Percentiles rank a stretch among this genome's conserved stretches.
phyloP scores from a whole-genome alignment of 2,888 invertebrate genomes.

The Stictocephala bisonia region DNA sequence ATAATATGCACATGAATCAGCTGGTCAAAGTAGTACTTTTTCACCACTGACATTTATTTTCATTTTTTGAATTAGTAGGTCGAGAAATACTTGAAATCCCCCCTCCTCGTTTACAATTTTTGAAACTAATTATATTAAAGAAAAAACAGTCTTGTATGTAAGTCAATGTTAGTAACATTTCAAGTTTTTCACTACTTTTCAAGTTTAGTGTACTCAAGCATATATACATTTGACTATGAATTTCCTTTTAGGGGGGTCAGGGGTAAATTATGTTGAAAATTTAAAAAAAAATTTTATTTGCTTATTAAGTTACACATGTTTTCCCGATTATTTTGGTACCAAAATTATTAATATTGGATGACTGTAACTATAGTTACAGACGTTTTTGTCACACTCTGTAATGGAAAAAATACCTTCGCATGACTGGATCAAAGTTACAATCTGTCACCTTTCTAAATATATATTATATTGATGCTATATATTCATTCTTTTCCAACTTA shows the following conservation, averaged over 20 bases:
- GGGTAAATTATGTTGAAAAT: conserved; percentile 14
- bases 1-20: too few relatives aligned
- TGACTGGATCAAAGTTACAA: conserved; percentile 1
- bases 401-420: not conserved
- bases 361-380: conserved; percentile 33
- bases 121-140: too few relatives aligned
- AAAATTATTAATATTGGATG: conserved; percentile 25
- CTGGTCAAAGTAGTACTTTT: too few relatives aligned
- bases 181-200: too few relatives aligned
- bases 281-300: not conserved
- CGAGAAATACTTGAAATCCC: too few relatives aligned
- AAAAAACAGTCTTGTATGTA: too few relatives aligned
- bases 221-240: too few relatives aligned
- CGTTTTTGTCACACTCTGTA: not conserved
- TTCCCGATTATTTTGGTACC: not conserved
- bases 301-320: not conserved
- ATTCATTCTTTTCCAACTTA: not conserved
- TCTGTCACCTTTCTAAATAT: not conserved
- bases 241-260: conserved; percentile 7
- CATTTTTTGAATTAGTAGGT: too few relatives aligned
- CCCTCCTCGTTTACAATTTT: too few relatives aligned
- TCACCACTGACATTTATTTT: too few relatives aligned
- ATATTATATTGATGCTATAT: conserved; percentile 7
- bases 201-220: too few relatives aligned
- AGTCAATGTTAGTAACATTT: too few relatives aligned